Evolutionary conservation across 2,113 vertebrate genomes (phyloP), one percentile per base, ranked within the genome.

Genomic region (Tragelaphus imberbis): DNA sequence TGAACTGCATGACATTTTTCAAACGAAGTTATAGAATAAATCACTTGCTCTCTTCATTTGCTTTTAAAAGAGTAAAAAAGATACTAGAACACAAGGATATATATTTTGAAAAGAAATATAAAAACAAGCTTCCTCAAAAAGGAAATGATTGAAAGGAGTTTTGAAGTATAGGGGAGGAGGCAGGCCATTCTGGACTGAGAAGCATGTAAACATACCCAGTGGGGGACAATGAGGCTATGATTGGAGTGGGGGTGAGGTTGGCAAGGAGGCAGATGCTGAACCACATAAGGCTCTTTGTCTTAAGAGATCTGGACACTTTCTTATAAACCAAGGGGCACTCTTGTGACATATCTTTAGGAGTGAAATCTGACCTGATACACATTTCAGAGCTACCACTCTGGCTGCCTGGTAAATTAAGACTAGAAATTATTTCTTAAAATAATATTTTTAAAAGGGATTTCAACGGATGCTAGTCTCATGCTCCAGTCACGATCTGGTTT

Each of bases 51-150:
- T 68, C 58, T 80, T 61, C 51, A 77, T n/a, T 88, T 94, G 85
- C 88, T 84, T 85, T 97, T 85, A 58, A 85, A 82, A 11, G 71
- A 11, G 47, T 25, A 6, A n/a, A 75, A 49, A 51, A 58, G 12
- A 77, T 27, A 77, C n/a, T 49, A 84, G 71, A 94, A 94, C 28
- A 6, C 55, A 53, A 95, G 92, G 19, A 23, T n/a, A 47, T 25
- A 90, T 89, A 84, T 84, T 56, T 56, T 65, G 75, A 81, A 92
- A 95, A 90, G 28, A 91, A 89, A 95, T 68, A 47, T n/a, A 47
- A 65, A 91, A 59, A 51, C 65, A 88, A 88, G 21, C 15, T 71
- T 95, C 53, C 33, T 92, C 7, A 1, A 28, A 90, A 86, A 87
- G 17, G 11, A 61, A 79, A 84, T 82, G 56, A 65, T 84, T 49